Evolutionary conservation across 2,888 invertebrate species (phyloP).

Genomic region (Molanna angustata): DNA sequence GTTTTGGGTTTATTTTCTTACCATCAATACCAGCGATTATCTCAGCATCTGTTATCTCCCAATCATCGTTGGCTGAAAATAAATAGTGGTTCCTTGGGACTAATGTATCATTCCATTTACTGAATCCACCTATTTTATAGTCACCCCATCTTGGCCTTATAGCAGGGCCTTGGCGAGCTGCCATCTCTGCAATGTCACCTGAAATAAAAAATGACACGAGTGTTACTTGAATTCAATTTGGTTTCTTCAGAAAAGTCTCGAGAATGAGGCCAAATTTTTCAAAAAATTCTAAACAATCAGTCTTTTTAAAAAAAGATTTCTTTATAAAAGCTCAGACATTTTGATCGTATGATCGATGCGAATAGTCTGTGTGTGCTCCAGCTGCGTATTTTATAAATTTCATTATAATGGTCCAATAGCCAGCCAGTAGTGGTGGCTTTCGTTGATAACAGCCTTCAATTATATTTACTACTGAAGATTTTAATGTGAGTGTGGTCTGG

Average conservation of each 20-base stretch:
- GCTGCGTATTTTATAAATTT: too few species aligned
- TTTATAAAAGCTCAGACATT: too few species aligned
- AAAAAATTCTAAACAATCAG: neutral
- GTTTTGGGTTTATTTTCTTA: too few species aligned
- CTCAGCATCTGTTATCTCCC: slow-evolving; percentile 68
- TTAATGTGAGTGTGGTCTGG: too few species aligned
- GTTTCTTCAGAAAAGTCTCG: neutral
- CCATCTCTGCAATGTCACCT: slow-evolving; percentile 67
- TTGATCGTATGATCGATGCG: too few species aligned
- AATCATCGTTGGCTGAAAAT: slow-evolving; percentile 47
- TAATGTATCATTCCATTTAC: slow-evolving; percentile 65
- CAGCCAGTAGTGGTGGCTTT: too few species aligned
- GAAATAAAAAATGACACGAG: slow-evolving; percentile 17
- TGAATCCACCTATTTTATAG: slow-evolving; percentile 54
- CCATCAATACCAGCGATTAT: slow-evolving; percentile 68
- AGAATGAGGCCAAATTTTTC: neutral
- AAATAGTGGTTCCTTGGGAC: slow-evolving; percentile 58
- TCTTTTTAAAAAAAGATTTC: too few species aligned
- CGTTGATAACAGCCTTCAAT: too few species aligned
- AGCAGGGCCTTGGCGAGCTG: slow-evolving; percentile 61
- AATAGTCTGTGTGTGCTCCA: too few species aligned
- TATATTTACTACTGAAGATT: too few species aligned
- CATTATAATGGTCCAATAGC: too few species aligned
- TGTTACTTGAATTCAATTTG: neutral
- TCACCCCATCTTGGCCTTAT: slow-evolving; percentile 42